phyloP scores from a whole-genome alignment of 35 echinoderm and acorn worm genomes.

The Diadema setosum region DNA sequence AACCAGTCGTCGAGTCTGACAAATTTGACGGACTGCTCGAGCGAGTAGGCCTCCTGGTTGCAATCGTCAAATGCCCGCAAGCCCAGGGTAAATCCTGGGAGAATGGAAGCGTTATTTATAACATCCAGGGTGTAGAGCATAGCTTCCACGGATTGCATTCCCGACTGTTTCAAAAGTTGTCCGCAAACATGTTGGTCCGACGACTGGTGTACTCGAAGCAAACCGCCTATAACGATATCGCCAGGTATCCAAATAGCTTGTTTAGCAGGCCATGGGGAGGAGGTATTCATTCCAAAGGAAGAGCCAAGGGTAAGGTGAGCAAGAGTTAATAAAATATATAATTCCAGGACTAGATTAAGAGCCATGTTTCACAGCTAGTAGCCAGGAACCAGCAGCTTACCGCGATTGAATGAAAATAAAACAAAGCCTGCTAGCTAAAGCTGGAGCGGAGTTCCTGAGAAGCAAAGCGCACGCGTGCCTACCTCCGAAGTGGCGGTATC shows the following conservation, averaged over 20 bases:
- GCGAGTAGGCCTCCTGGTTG: slow-evolving; percentile 64
- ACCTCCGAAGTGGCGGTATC: too few species aligned
- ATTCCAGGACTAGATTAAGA: neutral
- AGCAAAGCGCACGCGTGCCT: too few species aligned
- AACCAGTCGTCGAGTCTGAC: slow-evolving; percentile 3
- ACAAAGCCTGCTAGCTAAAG: too few species aligned
- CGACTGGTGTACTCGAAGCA: slow-evolving; percentile 68
- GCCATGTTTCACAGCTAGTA: neutral
- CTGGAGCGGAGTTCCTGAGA: neutral
- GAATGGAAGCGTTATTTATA: slow-evolving; percentile 70
- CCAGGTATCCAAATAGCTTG: slow-evolving; percentile 38
- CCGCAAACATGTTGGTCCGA: slow-evolving; percentile 58
- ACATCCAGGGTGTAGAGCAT: slow-evolving; percentile 73
- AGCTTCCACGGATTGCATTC: slow-evolving; percentile 83
- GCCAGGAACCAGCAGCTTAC: too few species aligned
- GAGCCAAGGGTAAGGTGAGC: too few species aligned
- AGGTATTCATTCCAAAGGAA: too few species aligned
- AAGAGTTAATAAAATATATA: too few species aligned
- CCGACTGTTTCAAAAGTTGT: slow-evolving; percentile 43
- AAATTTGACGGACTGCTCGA: slow-evolving; percentile 86
- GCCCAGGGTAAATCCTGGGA: slow-evolving; percentile 75
- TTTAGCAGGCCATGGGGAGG: neutral
- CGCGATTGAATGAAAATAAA: too few species aligned
- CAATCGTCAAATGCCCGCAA: slow-evolving; percentile 84
- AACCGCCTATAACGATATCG: slow-evolving; percentile 72